Evolutionary conservation across 2,888 invertebrate genomes (phyloP).

Genomic region (Hypercompe scribonia): DNA sequence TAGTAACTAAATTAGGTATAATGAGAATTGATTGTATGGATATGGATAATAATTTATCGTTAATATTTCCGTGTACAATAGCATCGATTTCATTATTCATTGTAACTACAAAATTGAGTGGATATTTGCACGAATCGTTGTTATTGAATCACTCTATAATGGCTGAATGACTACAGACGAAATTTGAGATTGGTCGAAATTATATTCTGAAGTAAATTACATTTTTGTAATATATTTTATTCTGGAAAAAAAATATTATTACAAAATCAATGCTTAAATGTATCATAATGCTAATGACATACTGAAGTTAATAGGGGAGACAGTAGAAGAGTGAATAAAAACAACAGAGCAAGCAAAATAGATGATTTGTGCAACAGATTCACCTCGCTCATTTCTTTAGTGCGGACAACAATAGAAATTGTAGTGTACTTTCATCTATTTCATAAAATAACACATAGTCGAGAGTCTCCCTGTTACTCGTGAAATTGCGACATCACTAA

Average conservation of each 20-base stretch:
- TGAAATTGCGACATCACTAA: constrained; percentile 9
- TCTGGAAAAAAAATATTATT: no score
- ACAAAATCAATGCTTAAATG: no score
- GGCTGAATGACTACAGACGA: neutral
- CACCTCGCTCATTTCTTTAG: neutral
- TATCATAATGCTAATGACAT: no score
- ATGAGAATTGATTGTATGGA: neutral
- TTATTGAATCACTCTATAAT: neutral
- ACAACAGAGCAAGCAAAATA: neutral
- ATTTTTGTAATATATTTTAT: no score
- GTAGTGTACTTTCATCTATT: neutral
- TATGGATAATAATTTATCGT: neutral
- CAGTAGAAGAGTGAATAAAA: neutral
- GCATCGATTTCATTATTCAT: neutral
- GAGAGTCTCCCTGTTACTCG: neutral
- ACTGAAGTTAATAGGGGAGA: neutral
- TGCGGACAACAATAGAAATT: neutral
- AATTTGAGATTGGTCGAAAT: no score
- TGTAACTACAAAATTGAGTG: no score
- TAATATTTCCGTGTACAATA: neutral
- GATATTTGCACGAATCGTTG: no score
- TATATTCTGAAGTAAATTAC: no score
- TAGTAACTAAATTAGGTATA: neutral
- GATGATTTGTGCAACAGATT: neutral
- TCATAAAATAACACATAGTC: neutral